phyloP scores from a whole-genome alignment of 2,888 invertebrate genomes.

The Drosophila prostipennis region DNA sequence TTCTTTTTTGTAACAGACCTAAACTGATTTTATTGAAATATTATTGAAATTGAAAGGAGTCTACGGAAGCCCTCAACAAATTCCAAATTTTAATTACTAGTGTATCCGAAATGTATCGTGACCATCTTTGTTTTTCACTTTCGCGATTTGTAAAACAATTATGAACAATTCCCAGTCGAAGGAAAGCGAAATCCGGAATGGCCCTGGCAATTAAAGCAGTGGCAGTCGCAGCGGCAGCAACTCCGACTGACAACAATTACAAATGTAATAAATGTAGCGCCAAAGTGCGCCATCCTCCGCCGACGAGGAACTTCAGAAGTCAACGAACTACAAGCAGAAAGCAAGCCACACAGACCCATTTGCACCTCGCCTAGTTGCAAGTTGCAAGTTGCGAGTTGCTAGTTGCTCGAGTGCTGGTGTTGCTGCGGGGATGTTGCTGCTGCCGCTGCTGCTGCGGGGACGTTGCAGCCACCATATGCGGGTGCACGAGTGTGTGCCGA shows the following conservation, averaged over 20 bases:
- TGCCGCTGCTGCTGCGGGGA: slow-evolving; percentile 34
- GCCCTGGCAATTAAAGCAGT: slow-evolving; percentile 59
- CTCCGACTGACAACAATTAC: slow-evolving; percentile 77
- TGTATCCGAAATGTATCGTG: background rate
- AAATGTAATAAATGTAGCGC: slow-evolving; percentile 79
- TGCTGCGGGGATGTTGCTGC: slow-evolving; percentile 50
- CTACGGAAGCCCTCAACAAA: no score
- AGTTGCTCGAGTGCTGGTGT: slow-evolving; percentile 59
- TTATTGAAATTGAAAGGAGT: no score
- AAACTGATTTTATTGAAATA: no score
- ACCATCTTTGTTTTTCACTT: background rate
- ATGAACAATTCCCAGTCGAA: background rate
- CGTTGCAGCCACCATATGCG: slow-evolving; percentile 25
- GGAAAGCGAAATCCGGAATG: slow-evolving; percentile 18
- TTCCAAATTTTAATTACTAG: background rate
- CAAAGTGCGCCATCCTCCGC: slow-evolving; percentile 68
- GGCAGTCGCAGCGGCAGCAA: slow-evolving; percentile 8
- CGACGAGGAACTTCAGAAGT: slow-evolving; percentile 69
- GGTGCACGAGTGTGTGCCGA: slow-evolving; percentile 46
- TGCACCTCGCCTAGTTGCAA: slow-evolving; percentile 62
- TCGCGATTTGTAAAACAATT: background rate
- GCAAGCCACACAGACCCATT: slow-evolving; percentile 54
- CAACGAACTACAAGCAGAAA: slow-evolving; percentile 77
- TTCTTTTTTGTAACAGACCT: no score
- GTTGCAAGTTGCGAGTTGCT: slow-evolving; percentile 35